Base-by-base conservation (phyloP, 2,888 invertebrate species). In the Ethmia dodecea region DNA sequence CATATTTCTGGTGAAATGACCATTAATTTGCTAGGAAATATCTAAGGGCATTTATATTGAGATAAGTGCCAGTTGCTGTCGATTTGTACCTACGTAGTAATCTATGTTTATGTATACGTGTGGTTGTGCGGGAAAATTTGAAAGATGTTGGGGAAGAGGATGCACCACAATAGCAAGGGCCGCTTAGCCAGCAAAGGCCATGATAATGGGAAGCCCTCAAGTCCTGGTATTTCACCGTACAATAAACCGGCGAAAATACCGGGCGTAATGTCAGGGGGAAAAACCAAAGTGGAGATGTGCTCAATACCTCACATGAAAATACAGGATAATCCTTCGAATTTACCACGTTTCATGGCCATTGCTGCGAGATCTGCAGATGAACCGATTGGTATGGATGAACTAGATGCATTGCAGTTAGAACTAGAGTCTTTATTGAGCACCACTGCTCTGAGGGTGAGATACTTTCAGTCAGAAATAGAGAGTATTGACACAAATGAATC, bases 321-420 rank as follows among this genome's bases (percentile, higher is more conserved):
- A 51, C 87, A 90, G 43, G 94, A 94, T 55, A 93, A 92, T 66
- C 75, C 84, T 20, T 86, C 88, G 31, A 80, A 89, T 40, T 70
- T 94, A 41, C 93, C 94, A 5, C 89, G 92, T 25, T 92, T 92
- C 51, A 83, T 88, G 4, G 79, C 89, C 33, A 89, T 93, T 13
- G 74, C 94, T 31, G 88, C 89, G 8, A 88, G 93, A 35, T 88
- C 90, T 18, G 86, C 89, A 2, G 93, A 93, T 38, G 95, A 95
- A 57, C 90, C 91, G 3, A 90, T 97, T 40, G 92, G 91, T 11
- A 93, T 96, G 87, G 97, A 97, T 54, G 97, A 98, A 63, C 80
- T 97, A 30, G 96, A 97, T 67, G 89, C 90, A 1, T 79, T 98
- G 6, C 97, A 98, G 68, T 78, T 93, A 32, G 97, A 98, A 67